phyloP scores from a whole-genome alignment of 1,140 invertebrate genomes.

The Drosophila leontia region DNA sequence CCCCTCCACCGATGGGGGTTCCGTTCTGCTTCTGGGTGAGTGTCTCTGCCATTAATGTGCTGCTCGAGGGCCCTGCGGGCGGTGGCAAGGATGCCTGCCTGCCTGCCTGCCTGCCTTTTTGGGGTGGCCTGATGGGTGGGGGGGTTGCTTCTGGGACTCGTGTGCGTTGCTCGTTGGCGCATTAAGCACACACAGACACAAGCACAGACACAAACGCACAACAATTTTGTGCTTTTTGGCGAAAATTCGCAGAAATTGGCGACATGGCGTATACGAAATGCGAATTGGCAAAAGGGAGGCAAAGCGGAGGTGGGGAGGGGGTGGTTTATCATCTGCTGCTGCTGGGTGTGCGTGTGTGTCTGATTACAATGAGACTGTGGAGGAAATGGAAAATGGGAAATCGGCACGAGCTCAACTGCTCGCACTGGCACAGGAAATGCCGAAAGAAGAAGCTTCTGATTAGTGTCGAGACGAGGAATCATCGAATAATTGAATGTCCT shows the following conservation, averaged over 20 bases:
- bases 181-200: slow-evolving; percentile 61
- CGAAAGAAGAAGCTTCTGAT: slow-evolving; percentile 15
- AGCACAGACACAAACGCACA: slow-evolving; percentile 38
- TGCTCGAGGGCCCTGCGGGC: slow-evolving; percentile 59
- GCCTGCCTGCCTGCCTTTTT: too few species aligned
- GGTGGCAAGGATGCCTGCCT: slow-evolving; percentile 7
- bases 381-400: slow-evolving; percentile 30
- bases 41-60: slow-evolving; percentile 71
- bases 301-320: slow-evolving; percentile 16
- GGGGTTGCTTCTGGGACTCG: slow-evolving; percentile 17
- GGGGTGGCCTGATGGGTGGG: too few species aligned
- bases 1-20: slow-evolving; percentile 23
- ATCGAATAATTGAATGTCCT: background rate
- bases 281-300: slow-evolving; percentile 37
- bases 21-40: slow-evolving; percentile 23
- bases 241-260: slow-evolving; percentile 71
- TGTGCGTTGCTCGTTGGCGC: slow-evolving; percentile 75
- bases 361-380: slow-evolving; percentile 47
- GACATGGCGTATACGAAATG: slow-evolving; percentile 68
- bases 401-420: slow-evolving; percentile 14
- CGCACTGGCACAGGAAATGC: slow-evolving; percentile 10
- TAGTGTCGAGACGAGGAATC: background rate
- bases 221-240: slow-evolving; percentile 71
- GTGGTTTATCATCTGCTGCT: slow-evolving; percentile 23
- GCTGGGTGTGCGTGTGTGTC: slow-evolving; percentile 1